Conservation (phyloP, 2,797 vertebrate species). For the Sylvilagus floridanus region DNA sequence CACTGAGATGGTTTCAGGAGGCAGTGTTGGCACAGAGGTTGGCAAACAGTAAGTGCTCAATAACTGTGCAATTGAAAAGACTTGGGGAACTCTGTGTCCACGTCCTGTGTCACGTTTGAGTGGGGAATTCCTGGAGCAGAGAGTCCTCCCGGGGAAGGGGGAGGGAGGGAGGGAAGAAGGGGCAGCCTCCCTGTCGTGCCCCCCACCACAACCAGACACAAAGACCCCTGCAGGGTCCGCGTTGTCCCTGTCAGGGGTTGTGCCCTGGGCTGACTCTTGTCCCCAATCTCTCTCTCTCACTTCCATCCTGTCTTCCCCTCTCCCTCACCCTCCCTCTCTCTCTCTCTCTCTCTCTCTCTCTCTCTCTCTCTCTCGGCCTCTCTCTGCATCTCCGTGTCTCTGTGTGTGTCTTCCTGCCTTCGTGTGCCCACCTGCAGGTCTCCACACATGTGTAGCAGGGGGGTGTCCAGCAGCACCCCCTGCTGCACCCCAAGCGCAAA, state of each 20-base stretch:
- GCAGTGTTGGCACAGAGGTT: neutral
- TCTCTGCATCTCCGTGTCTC: neutral
- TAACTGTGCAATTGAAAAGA: neutral
- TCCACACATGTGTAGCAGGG: accelerated
- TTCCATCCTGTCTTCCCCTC: accelerated
- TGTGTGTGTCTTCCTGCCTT: neutral
- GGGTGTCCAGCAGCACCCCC: neutral
- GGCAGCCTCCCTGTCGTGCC: neutral
- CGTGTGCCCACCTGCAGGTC: neutral
- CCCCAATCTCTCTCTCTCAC: neutral
- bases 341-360: too few relatives aligned
- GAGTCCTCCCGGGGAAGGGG: neutral
- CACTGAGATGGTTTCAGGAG: neutral
- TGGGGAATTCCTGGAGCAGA: neutral
- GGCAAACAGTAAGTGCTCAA: neutral
- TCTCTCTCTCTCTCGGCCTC: too few relatives aligned
- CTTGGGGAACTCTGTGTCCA: neutral
- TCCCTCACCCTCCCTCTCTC: neutral
- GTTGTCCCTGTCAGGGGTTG: neutral
- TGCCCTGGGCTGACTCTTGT: neutral
- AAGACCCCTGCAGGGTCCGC: neutral
- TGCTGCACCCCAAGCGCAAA: neutral
- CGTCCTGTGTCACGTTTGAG: neutral
- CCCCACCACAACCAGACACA: neutral
- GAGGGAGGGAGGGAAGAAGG: neutral